Evolutionary conservation across 2,888 invertebrate species (phyloP).

Genomic region (Microplitis deprimator): DNA sequence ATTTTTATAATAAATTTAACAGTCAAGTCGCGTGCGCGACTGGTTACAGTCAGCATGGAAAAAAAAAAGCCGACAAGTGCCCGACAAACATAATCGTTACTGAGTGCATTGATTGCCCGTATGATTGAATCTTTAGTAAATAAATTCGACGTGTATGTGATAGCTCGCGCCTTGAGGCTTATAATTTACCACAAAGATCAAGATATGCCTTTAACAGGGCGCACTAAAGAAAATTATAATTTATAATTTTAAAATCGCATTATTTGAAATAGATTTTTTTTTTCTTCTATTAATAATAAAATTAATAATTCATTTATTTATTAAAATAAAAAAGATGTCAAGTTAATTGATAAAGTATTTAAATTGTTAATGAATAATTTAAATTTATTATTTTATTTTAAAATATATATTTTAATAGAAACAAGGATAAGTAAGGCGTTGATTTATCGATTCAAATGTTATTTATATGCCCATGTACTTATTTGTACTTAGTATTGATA

Average conservation of each 20-base stretch:
- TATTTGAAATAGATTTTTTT: too few relatives aligned
- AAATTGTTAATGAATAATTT: not conserved
- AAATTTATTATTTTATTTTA: constrained; percentile 4
- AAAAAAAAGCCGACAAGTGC: not conserved
- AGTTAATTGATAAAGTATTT: constrained; percentile 2
- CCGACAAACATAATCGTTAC: not conserved
- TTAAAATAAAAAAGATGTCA: too few relatives aligned
- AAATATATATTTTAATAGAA: not conserved
- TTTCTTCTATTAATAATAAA: too few relatives aligned
- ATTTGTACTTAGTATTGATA: constrained; percentile 10
- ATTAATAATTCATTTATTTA: too few relatives aligned
- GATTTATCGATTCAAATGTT: constrained; percentile 22
- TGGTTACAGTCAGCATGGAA: not conserved
- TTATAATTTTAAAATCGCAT: too few relatives aligned
- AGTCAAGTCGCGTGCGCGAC: constrained; percentile 5
- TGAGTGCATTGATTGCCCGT: not conserved
- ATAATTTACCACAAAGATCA: constrained; percentile 15
- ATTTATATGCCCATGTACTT: constrained; percentile 19
- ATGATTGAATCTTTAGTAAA: not conserved
- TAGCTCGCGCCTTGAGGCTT: constrained; percentile 4
- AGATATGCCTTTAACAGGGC: constrained; percentile 26
- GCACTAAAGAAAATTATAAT: constrained; percentile 22
- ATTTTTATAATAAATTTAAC: not conserved
- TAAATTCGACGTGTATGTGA: not conserved
- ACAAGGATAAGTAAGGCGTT: not conserved